These are phyloP conservation scores for Galeopterus variegatus DNA, from an alignment of 2,113 vertebrate species.

Conservation along the genomic window DNA sequence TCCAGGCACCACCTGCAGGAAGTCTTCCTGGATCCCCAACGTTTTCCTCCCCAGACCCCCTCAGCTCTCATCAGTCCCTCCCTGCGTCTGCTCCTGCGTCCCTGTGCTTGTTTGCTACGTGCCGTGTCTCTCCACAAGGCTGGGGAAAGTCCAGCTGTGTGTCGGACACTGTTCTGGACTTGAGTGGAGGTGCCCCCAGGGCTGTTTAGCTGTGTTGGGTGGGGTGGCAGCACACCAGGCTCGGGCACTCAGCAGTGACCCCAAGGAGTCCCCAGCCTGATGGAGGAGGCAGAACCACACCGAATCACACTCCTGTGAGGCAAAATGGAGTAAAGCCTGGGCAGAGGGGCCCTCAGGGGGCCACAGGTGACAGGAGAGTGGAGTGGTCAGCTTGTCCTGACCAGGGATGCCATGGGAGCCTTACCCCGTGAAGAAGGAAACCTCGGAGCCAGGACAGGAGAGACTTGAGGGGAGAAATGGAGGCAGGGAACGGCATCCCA, in stretches of 20 bases:
- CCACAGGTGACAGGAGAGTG: neutral
- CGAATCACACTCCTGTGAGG: neutral
- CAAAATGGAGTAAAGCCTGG: neutral
- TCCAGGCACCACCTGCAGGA: neutral
- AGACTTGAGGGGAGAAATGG: neutral
- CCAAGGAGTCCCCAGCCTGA: neutral
- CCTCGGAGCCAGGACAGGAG: neutral
- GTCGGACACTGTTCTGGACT: neutral
- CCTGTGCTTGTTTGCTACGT: fast-evolving
- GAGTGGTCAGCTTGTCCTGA: neutral
- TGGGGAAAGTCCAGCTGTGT: neutral
- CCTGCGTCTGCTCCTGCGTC: neutral
- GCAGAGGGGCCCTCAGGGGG: neutral
- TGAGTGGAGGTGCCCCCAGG: neutral
- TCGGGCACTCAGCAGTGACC: neutral
- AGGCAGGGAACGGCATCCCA: neutral
- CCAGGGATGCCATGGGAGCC: neutral
- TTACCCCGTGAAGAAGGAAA: neutral
- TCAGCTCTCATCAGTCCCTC: neutral
- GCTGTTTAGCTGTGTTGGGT: neutral
- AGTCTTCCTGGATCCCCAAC: neutral
- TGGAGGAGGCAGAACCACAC: neutral
- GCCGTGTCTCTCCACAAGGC: neutral
- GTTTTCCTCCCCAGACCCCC: neutral
- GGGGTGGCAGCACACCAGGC: neutral